A percentile compares a stretch with the other conserved stretches of the same genome.
Evolutionary conservation across 2,888 invertebrate species (phyloP).

Genomic region (Cataglyphis altisquamis): DNA sequence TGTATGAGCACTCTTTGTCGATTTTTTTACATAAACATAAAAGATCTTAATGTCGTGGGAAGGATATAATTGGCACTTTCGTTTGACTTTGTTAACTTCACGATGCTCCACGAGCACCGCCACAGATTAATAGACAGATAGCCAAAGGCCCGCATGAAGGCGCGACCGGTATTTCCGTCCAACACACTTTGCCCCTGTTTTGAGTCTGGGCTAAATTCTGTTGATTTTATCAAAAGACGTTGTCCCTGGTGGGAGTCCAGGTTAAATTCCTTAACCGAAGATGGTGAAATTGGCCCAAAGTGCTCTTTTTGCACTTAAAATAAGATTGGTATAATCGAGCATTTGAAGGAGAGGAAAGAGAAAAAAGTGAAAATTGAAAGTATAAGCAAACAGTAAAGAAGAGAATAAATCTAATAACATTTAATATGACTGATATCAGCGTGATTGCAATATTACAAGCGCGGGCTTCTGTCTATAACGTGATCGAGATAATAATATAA

Average conservation of each 20-base stretch:
- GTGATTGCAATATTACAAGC: neutral
- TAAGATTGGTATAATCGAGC: neutral
- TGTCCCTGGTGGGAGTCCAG: too few relatives aligned
- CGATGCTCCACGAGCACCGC: neutral
- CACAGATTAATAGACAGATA: too few relatives aligned
- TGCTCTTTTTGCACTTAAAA: neutral
- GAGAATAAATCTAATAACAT: neutral
- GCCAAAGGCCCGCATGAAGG: too few relatives aligned
- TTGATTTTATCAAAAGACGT: too few relatives aligned
- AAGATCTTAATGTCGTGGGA: neutral
- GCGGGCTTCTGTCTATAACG: neutral
- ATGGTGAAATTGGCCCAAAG: neutral
- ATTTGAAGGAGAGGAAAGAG: neutral
- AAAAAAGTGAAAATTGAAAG: neutral
- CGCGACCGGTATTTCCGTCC: too few relatives aligned
- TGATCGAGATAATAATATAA: neutral
- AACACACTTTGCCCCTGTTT: too few relatives aligned
- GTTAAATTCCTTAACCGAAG: too few relatives aligned
- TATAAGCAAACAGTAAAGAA: neutral
- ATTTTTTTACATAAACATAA: neutral
- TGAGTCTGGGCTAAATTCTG: too few relatives aligned
- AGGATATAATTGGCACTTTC: neutral
- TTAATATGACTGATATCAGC: neutral
- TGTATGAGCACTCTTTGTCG: neutral
- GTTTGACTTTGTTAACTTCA: conserved; percentile 16